Percentiles rank a stretch among this genome's conserved stretches.
Conservation (phyloP, 2,113 vertebrate genomes). For the Pavo muticus region DNA sequence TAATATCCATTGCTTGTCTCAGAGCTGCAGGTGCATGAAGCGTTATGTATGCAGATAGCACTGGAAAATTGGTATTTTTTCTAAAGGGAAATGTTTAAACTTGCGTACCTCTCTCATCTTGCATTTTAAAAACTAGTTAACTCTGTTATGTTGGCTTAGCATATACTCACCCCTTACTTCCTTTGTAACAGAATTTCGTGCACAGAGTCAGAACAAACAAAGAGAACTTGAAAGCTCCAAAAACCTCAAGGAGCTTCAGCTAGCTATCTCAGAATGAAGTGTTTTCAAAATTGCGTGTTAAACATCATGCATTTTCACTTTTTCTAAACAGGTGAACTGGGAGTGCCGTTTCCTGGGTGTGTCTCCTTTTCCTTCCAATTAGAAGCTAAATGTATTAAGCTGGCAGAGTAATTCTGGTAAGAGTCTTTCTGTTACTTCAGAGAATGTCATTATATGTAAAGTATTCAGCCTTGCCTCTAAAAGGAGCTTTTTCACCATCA, state of each 20-base stretch:
- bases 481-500: background rate
- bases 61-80: background rate
- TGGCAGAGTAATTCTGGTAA: conserved; percentile 61
- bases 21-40: background rate
- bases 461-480: background rate
- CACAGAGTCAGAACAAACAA: background rate
- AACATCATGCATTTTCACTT: background rate
- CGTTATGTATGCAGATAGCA: background rate
- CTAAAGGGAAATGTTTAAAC: background rate
- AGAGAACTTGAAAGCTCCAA: background rate
- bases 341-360: background rate
- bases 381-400: conserved; percentile 55
- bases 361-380: background rate
- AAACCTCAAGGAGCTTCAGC: background rate
- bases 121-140: background rate
- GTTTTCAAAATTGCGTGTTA: background rate
- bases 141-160: background rate
- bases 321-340: conserved; percentile 25
- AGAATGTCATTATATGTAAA: background rate
- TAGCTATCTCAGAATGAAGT: background rate
- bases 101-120: background rate
- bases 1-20: background rate
- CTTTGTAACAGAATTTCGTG: background rate
- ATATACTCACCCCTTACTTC: background rate
- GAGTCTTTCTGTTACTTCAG: background rate